phyloP scores from a whole-genome alignment of 2,113 vertebrate species.

The Parotia lawesii region DNA sequence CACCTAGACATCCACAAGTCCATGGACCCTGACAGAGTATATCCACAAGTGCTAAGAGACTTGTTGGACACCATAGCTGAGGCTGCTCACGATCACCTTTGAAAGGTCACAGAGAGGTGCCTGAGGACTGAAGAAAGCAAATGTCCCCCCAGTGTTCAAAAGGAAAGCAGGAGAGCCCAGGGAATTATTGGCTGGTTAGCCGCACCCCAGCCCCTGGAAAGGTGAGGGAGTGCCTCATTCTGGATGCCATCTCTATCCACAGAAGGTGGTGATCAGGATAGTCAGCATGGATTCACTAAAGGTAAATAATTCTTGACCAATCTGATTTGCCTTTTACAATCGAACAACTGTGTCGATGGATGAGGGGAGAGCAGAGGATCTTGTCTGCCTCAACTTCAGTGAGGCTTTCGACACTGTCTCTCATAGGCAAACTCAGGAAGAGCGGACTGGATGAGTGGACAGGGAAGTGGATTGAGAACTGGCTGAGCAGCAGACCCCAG shows the following conservation, averaged over 20 bases:
- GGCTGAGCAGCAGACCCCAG: not conserved
- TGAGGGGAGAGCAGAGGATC: not conserved
- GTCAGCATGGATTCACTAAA: not conserved
- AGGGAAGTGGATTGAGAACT: not conserved
- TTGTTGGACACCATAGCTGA: not conserved
- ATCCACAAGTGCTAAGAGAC: not conserved
- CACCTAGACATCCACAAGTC: not conserved
- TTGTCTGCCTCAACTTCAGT: not conserved
- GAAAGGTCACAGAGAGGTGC: not conserved
- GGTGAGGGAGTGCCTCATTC: not conserved
- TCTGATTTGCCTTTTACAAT: not conserved
- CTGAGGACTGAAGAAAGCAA: not conserved
- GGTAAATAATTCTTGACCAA: not conserved
- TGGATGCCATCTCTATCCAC: not conserved
- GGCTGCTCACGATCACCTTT: not conserved
- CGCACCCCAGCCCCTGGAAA: not conserved
- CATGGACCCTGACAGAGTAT: not conserved
- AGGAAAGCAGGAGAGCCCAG: not conserved
- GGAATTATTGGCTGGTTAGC: not conserved
- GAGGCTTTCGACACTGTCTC: not conserved
- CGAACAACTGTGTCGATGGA: accelerated
- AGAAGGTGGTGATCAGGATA: not conserved
- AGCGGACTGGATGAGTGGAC: not conserved
- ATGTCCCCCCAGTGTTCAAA: not conserved
- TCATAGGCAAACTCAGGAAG: not conserved